Evolutionary conservation across 30 jellyfish, hydroid and myxozoan species (phyloP), one percentile per base, ranked within the genome.

Genomic region (Clytia hemisphaerica): DNA sequence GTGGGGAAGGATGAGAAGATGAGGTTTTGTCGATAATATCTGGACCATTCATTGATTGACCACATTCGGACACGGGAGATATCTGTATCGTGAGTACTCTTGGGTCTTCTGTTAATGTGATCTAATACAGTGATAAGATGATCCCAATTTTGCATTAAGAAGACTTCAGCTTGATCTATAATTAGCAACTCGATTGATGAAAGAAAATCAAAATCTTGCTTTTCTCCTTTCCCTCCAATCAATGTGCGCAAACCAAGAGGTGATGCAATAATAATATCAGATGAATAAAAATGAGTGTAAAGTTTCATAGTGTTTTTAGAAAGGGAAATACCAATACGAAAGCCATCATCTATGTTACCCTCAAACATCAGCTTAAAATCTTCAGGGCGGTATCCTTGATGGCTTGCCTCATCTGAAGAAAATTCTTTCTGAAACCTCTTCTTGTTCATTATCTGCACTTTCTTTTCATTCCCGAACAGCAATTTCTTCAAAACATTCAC

Each of bases 71-170:
- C 96, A 28, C 96, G 72, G 12, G 99, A 83, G 37, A 92, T 78
- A 58, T 91, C 99, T 45, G 95, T 73, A 45, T 69, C 99, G 37
- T 87, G 93, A 27, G 95, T 22, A 0, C 76, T 76, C 54, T 65
- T 89, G 28, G 98, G 98, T 47, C 67, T 83, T 4, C 76, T 48
- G 61, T 89, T 75, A 67, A 89, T 24, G 59, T 89, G 93, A 12
- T 89, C 91, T 34, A 89, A 61, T 30, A 89, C 42, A 58, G 80
- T n/a, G n/a, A n/a, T n/a, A n/a, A n/a, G n/a, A 64, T 84, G 96
- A 35, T 92, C 96, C 99, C 96, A 92, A 47, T 92, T 92, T 54
- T 92, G 99, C 99, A 92, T 92, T 30, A 53, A 78, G 60, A 92
- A 85, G 3, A 92, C 96, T 36, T 83, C 96, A 0, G 92, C 83